Conservation (phyloP, 2,113 vertebrate genomes). For the Macheiramphus alcinus region DNA sequence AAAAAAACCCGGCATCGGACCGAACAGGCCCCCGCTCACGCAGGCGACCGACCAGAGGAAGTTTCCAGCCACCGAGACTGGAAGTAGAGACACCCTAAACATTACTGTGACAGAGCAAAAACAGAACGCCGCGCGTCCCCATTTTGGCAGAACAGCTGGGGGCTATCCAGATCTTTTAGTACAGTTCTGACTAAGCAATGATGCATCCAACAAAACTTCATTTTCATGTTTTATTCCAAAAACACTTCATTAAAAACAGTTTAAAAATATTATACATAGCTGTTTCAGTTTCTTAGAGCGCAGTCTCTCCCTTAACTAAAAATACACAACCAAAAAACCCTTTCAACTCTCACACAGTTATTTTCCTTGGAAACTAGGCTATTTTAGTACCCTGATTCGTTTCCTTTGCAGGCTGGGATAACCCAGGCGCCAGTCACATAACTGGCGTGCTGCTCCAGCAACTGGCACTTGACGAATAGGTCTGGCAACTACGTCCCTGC, state of each 20-base stretch:
- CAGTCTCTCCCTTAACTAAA: background rate
- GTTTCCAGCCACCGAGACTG: accelerated
- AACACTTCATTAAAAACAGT: background rate
- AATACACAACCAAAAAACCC: background rate
- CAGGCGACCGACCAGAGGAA: accelerated
- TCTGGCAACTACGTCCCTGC: accelerated
- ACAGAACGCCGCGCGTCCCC: too few species aligned
- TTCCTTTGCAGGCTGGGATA: background rate
- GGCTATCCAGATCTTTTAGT: background rate
- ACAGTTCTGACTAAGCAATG: background rate
- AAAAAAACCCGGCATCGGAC: too few species aligned
- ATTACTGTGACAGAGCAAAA: background rate
- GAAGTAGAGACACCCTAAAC: too few species aligned
- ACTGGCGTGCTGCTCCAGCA: background rate
- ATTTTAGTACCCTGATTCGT: accelerated
- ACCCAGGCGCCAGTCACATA: background rate
- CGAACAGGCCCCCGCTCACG: accelerated
- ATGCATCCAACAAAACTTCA: background rate
- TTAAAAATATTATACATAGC: background rate
- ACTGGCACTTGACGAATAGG: accelerated
- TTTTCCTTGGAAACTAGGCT: background rate
- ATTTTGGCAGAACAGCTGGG: background rate
- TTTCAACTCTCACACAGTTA: background rate
- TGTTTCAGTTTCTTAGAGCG: background rate
- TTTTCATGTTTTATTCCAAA: slow-evolving; percentile 35